Base-by-base conservation (phyloP, 2,888 invertebrate genomes). In the Agriotes lineatus region DNA sequence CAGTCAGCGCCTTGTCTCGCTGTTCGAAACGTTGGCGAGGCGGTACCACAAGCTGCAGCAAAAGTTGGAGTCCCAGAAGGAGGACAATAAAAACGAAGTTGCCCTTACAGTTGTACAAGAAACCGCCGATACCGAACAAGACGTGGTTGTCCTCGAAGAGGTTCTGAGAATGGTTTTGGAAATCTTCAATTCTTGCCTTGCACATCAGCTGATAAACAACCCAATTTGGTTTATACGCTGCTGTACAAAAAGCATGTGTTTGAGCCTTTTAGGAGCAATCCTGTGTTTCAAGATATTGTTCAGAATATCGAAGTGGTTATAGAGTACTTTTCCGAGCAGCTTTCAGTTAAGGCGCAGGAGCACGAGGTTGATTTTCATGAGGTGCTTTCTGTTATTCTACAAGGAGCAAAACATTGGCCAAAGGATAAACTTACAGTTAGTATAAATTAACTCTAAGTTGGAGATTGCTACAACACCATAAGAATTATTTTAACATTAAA, bases 141-240 rank as follows among this genome's bases (percentile, higher is more conserved):
- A 97, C 85, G 88, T 97, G 74, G 91, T 90, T 42, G 97, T 97
- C 0, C 86, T 99, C 25, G 99, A 99, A 84, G 99, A 99, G 84
- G 97, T 99, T 0, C 87, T 99, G 25, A 88, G 98, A 25, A 99
- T 99, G 95, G 91, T 99, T 12, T 85, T 99, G 70, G 99, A 99
- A 86, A 98, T 99, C 69, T 89, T 99, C 73, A 99, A 99, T 87
- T 97, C 97, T 25, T 95, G 95, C 80, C 88, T 99, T 58, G 91
- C 94, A 0, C 92, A 94, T 81, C 96, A 96, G 79, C 87, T 99
- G 73, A 86, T 91, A 74, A 90, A 96, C 86, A 94, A 95, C 88
- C 96, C 4, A 94, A 99, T 86, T 88, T 99, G 73, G 92, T 99
- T 50, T 99, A 99, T 84, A 96, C 97, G 0, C 85, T 99, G 76